Conservation (phyloP, 1,140 invertebrate species). For the Cyclargus thomasi region DNA sequence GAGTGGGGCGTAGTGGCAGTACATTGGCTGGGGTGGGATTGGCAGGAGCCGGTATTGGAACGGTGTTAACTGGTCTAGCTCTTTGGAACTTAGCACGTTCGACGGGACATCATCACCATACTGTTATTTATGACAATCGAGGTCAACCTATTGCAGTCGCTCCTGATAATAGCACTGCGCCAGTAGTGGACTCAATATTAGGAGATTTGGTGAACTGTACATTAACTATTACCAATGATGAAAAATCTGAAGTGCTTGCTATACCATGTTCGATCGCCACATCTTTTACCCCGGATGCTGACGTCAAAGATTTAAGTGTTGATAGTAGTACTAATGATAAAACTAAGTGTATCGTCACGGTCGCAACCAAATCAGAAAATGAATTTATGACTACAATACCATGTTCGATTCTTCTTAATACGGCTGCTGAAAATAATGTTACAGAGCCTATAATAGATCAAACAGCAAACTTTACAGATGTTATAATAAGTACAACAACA, state of each 20-base stretch:
- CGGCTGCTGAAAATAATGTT: conserved; percentile 65
- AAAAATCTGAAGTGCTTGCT: conserved; percentile 60
- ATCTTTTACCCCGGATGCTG: conserved; percentile 64
- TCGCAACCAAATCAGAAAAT: conserved; percentile 56
- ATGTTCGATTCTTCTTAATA: conserved; percentile 61
- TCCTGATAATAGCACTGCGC: conserved; percentile 46
- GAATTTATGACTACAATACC: conserved; percentile 71
- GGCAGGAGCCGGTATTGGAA: conserved; percentile 65
- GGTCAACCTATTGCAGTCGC: conserved; percentile 61
- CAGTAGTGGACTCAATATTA: conserved; percentile 55
- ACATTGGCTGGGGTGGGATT: conserved; percentile 60
- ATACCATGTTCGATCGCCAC: conserved; percentile 73
- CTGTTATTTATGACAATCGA: conserved; percentile 63
- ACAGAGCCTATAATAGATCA: conserved; percentile 46
- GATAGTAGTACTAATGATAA: conserved; percentile 43
- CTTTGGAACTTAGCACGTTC: conserved; percentile 72
- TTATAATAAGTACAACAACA: conserved; percentile 19
- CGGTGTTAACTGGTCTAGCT: conserved; percentile 66
- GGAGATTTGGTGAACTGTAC: conserved; percentile 69
- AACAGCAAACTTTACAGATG: conserved; percentile 22
- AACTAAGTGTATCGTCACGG: conserved; percentile 66
- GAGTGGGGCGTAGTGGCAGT: conserved; percentile 49
- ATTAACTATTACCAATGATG: conserved; percentile 58
- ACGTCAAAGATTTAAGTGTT: conserved; percentile 47
- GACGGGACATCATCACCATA: conserved; percentile 59